phyloP scores from a whole-genome alignment of 2,888 invertebrate species.

The Drosophila putrida region DNA sequence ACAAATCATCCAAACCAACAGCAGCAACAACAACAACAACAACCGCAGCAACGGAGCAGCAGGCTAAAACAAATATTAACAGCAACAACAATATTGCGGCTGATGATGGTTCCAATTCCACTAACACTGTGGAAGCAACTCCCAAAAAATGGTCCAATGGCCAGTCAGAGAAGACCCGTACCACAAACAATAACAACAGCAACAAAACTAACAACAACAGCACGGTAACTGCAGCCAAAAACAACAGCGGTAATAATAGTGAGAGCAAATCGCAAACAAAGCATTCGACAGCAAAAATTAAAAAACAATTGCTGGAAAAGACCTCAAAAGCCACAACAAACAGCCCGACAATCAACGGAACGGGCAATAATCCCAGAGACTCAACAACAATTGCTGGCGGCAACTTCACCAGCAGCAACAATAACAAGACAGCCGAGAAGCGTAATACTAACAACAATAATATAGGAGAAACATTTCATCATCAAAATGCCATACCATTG shows the following conservation, averaged over 20 bases:
- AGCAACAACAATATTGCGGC: conserved; percentile 32
- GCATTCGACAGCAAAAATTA: conserved; percentile 83
- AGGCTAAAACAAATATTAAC: conserved; percentile 17
- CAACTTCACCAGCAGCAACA: conserved; percentile 29
- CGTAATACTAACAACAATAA: conserved; percentile 54
- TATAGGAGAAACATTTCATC: conserved; percentile 50
- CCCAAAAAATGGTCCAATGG: conserved; percentile 59
- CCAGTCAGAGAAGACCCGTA: conserved; percentile 47
- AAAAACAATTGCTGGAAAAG: conserved; percentile 83
- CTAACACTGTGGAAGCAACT: conserved; percentile 30
- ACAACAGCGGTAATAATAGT: conserved; percentile 48
- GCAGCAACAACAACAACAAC: conserved; percentile 7
- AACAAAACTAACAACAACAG: conserved; percentile 35
- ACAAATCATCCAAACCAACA: conserved; percentile 70
- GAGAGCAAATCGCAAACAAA: conserved; percentile 80
- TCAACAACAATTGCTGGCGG: conserved; percentile 12
- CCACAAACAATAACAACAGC: conserved; percentile 49
- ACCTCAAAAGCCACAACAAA: conserved; percentile 64
- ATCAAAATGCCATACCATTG: conserved; percentile 81
- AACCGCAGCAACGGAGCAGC: conserved; percentile 20
- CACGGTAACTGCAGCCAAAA: conserved; percentile 37
- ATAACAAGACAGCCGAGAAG: conserved; percentile 47
- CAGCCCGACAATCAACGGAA: conserved; percentile 44
- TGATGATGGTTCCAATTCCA: conserved; percentile 34
- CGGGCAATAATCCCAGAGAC: conserved; percentile 23